phyloP scores from a whole-genome alignment of 2,113 vertebrate genomes.

The Hippocampus abdominalis region DNA sequence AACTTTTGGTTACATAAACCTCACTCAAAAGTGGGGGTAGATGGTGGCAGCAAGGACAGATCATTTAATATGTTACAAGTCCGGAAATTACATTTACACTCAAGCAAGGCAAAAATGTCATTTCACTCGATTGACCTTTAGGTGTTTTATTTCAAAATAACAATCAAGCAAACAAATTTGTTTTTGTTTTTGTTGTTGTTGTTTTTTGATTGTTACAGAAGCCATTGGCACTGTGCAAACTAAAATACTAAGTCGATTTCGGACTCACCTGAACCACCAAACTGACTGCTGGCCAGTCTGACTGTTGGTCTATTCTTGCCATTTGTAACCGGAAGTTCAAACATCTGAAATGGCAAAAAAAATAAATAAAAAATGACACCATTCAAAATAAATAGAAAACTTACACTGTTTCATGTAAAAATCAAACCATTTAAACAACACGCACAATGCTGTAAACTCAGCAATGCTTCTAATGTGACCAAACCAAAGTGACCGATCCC shows the following conservation, averaged over 20 bases:
- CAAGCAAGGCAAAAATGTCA: background rate
- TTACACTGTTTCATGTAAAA: background rate
- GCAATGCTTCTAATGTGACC: constrained; percentile 16
- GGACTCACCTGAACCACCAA: constrained; percentile 83
- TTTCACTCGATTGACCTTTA: constrained; percentile 4
- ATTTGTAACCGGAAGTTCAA: constrained; percentile 86
- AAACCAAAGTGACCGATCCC: constrained; percentile 4
- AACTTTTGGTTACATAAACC: background rate
- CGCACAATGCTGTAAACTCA: background rate
- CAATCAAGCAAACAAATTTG: background rate
- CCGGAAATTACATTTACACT: background rate
- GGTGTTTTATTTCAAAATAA: background rate
- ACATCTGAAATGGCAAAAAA: constrained; percentile 81
- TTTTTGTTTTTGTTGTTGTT: background rate
- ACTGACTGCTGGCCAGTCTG: constrained; percentile 82
- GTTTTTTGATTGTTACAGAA: background rate
- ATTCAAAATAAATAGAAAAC: background rate
- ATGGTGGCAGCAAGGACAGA: background rate
- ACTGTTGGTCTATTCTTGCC: constrained; percentile 84
- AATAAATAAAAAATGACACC: constrained; percentile 21
- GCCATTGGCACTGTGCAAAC: background rate
- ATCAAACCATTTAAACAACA: constrained; percentile 2
- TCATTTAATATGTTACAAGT: constrained; percentile 5
- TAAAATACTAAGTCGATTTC: background rate
- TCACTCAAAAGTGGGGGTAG: background rate